Percentiles rank a stretch among this genome's conserved stretches.
These are phyloP conservation scores for Syrmaticus mikado DNA, from an alignment of 2,113 vertebrate species.

Conservation along the genomic window DNA sequence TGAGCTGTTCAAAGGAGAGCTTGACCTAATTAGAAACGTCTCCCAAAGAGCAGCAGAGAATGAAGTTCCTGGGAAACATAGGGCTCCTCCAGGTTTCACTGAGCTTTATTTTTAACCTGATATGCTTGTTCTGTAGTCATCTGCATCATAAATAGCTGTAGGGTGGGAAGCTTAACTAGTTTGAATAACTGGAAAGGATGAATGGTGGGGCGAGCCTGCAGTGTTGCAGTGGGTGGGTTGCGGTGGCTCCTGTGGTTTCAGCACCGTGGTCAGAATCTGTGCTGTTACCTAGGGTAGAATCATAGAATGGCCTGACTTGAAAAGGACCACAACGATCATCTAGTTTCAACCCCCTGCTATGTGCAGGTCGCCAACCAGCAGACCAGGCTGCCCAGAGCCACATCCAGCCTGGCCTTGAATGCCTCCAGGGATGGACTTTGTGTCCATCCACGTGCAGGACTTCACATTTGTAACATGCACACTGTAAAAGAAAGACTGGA, in stretches of 20 bases:
- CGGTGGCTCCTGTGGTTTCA: neutral
- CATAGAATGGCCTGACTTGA: too few relatives aligned
- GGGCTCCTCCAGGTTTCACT: neutral
- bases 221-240: neutral
- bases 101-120: neutral
- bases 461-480: neutral
- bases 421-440: too few relatives aligned
- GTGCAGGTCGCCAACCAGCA: too few relatives aligned
- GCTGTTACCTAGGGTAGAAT: neutral
- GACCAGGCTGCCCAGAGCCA: too few relatives aligned
- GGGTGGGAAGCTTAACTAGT: neutral
- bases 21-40: constrained; percentile 59
- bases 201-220: neutral
- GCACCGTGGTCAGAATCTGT: neutral
- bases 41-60: constrained; percentile 16
- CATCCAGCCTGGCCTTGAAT: too few relatives aligned
- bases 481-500: neutral
- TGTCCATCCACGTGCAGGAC: neutral
- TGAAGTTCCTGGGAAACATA: neutral
- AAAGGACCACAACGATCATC: too few relatives aligned
- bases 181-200: neutral
- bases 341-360: too few relatives aligned
- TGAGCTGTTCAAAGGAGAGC: neutral
- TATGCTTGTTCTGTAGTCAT: neutral
- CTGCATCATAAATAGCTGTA: neutral